Evolutionary conservation across 2,113 vertebrate genomes (phyloP).

Genomic region (Lophotis ruficrista): DNA sequence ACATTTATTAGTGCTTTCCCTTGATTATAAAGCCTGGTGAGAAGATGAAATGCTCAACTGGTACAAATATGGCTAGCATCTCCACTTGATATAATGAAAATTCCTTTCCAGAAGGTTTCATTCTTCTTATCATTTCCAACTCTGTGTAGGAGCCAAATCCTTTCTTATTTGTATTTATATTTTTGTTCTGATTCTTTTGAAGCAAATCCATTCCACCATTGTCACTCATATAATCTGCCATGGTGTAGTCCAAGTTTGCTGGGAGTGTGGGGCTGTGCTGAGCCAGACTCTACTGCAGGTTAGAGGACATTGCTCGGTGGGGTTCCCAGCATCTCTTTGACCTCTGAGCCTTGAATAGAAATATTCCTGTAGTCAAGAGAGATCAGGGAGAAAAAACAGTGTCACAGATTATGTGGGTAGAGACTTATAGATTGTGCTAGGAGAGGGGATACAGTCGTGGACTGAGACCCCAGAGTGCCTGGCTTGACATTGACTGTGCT

Average conservation of each 20-base stretch:
- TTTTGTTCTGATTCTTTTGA: neutral
- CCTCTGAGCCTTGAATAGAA: neutral
- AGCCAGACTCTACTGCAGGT: neutral
- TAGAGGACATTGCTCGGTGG: neutral
- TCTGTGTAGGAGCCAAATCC: neutral
- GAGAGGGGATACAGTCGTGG: neutral
- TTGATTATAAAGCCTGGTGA: neutral
- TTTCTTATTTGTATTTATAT: neutral
- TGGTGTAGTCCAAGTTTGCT: neutral
- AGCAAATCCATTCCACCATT: rapidly evolving
- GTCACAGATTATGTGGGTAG: neutral
- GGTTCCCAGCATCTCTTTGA: neutral
- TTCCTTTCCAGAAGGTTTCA: neutral
- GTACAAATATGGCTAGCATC: neutral
- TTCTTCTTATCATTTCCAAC: neutral
- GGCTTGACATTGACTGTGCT: neutral
- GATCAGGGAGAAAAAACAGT: neutral
- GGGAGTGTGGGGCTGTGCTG: neutral
- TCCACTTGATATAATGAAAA: neutral
- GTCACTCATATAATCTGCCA: neutral
- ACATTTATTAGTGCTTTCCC: rapidly evolving
- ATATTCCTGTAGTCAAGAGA: neutral
- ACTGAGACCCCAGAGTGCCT: neutral
- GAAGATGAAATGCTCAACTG: neutral
- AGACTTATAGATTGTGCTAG: neutral